Evolutionary conservation across 2,797 vertebrate species (phyloP), one percentile per base, ranked within the genome.

Genomic region (Odontamblyopus lacepedii): DNA sequence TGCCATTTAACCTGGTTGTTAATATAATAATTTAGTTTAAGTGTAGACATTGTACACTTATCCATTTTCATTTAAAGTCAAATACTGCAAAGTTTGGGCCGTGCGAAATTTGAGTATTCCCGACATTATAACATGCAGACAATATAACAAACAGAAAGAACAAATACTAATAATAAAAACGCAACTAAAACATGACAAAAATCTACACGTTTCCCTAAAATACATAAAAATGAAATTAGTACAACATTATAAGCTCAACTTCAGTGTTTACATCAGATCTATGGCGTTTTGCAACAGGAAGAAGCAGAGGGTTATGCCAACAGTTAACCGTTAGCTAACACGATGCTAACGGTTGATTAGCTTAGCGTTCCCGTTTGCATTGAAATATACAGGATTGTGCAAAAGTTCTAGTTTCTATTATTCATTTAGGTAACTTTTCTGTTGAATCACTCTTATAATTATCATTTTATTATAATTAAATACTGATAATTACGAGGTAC

Each of bases 211-310:
- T 19, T 48, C 53, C 59, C 11, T 26, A 38, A 69, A 78, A 78
- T 57, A 4, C 71, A 70, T 7, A 74, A 19, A 70, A 65, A 72
- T 13, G 72, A 70, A 82, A 72, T 61, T 67, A 67, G 63, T 48
- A 53, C 6, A 57, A 57, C 23, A 30, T 44, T 16, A 67, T 18
- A 59, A 4, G 55, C 62, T 70, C 71, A 80, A 78, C 7, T 57
- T 79, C 77, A 71, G 76, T 73, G 75, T 70, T 70, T n/a, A 29
- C 32, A 73, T 73, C 69, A 27, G 67, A 72, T 70, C 73, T 65
- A 70, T 74, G 82, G 80, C 76, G 73, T 61, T 6, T 51, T 72
- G 74, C 4, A 50, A 74, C 3, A 57, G 66, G 66, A 70, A 66
- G 64, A 72, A 66, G 64, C 66, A 56, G 66, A 68, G 53, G 19